Evolutionary conservation across 2,113 vertebrate species (phyloP).

Genomic region (Hippocampus zosterae): DNA sequence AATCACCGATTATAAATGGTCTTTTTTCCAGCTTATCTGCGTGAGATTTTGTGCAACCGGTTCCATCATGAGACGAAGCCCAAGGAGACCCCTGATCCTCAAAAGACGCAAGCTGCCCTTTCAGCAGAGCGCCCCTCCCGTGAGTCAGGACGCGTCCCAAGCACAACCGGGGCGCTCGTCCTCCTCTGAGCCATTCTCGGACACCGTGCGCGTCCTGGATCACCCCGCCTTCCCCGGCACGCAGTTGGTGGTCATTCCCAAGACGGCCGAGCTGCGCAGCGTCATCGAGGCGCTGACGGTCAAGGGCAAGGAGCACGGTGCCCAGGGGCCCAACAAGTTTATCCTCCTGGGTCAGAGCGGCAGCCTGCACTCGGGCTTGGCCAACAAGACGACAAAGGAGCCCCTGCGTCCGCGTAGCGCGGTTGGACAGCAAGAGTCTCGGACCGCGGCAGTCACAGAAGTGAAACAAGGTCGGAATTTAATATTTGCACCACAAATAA

Average conservation of each 20-base stretch:
- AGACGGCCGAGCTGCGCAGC: constrained; percentile 79
- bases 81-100: constrained; percentile 89
- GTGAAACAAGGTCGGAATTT: constrained; percentile 43
- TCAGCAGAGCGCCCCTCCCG: constrained; percentile 55
- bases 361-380: constrained; percentile 13
- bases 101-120: constrained; percentile 84
- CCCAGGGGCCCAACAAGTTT: constrained; percentile 85
- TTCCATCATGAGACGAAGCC: constrained; percentile 87
- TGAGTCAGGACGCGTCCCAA: constrained; percentile 41
- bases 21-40: constrained; percentile 31
- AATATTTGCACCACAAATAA: not conserved
- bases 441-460: constrained; percentile 20
- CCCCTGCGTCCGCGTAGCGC: not conserved
- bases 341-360: constrained; percentile 81
- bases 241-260: constrained; percentile 84
- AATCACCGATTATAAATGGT: not conserved
- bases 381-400: constrained; percentile 9
- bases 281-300: constrained; percentile 84
- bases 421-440: not conserved
- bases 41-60: constrained; percentile 38
- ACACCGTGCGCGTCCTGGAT: constrained; percentile 81
- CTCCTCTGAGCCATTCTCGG: constrained; percentile 65
- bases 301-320: constrained; percentile 85
- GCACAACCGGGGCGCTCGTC: constrained; percentile 19
- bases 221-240: constrained; percentile 84